Evolutionary conservation across 2,113 vertebrate species (phyloP).

Genomic region (Cromileptes altivelis): DNA sequence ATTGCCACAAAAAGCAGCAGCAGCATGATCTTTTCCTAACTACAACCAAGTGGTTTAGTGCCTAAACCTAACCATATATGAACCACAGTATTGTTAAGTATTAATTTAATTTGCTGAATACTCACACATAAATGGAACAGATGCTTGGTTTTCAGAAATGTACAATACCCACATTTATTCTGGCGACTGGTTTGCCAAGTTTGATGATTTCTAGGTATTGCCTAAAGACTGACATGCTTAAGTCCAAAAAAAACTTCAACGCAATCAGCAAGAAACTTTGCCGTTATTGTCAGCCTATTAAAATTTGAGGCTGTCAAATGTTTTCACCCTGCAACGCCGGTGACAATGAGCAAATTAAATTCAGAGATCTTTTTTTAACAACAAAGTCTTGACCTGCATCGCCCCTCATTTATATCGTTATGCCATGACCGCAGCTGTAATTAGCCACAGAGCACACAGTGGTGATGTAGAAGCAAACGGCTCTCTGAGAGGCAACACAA

Average conservation of each 20-base stretch:
- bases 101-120: too few species aligned
- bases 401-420: conserved; percentile 4
- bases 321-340: neutral
- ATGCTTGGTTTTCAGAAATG: too few species aligned
- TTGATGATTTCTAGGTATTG: neutral
- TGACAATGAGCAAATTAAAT: neutral
- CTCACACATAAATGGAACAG: too few species aligned
- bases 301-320: neutral
- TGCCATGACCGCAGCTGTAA: conserved; percentile 16
- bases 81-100: too few species aligned
- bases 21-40: too few species aligned
- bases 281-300: neutral
- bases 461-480: conserved; percentile 36
- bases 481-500: conserved; percentile 32
- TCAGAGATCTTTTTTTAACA: neutral
- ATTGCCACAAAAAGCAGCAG: too few species aligned
- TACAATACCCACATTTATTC: too few species aligned
- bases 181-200: too few species aligned
- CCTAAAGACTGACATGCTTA: too few species aligned
- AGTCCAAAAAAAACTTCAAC: neutral
- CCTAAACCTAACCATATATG: too few species aligned
- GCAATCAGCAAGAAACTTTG: neutral
- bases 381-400: conserved; percentile 26
- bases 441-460: conserved; percentile 40
- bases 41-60: too few species aligned